Base-by-base conservation (phyloP, 64 coral and sea anemone genomes). In the Montipora capricornis region DNA sequence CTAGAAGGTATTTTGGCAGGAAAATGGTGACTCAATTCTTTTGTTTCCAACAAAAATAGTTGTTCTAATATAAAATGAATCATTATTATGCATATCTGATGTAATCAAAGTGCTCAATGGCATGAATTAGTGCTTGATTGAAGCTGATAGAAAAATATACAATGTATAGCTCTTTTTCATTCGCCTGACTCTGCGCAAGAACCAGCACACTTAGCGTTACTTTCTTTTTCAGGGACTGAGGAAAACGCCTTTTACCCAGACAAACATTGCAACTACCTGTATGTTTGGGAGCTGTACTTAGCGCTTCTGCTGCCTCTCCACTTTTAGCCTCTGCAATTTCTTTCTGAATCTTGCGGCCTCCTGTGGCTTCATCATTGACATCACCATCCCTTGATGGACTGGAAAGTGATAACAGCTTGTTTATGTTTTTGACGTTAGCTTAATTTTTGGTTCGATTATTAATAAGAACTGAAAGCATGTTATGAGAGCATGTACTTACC, bases 161-260 rank as follows among this genome's bases (percentile, higher is more conserved):
- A 37, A 37, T 37, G 29, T n/a, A 24, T 74, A 74, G 20, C 70
- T 74, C 19, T 74, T 74, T 74, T 74, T 74, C 70, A 74, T 74
- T 74, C 20, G 70, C 70, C 70, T 74, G 20, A 74, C 70, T 29
- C 70, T 74, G 70, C 70, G 5, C 70, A 74, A 44, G 70, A 74
- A 74, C 70, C 70, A 74, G 70, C 70, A 74, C 70, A 74, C 70
- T 74, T 10, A 74, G 70, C 70, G 22, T 74, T 74, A n/a, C 70
- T 74, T 74, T 74, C 70, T 74, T 74, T 74, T 74, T 44, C 1
- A 74, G 70, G 20, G 70, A 74, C 70, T n/a, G 70, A 74, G 70
- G 70, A 74, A 74, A 74, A 74, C 22, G 22, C 70, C 70, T 74
- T 74, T 74, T 74, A 74, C 70, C 70, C 10, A 74, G 70, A 74